Conservation (phyloP, 2,888 invertebrate species). For the Trissolcus brochymenae region DNA sequence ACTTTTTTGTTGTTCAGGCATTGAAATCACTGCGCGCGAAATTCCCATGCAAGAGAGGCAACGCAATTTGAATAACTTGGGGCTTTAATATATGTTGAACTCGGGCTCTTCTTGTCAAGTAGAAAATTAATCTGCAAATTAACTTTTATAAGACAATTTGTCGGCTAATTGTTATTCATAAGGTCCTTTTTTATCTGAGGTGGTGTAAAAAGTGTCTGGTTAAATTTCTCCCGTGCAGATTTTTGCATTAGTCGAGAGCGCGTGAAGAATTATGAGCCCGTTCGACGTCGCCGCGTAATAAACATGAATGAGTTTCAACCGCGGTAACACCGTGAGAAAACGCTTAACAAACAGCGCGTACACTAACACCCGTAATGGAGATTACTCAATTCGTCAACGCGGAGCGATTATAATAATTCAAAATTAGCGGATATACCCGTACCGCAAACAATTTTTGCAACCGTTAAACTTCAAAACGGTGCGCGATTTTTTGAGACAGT, state of each 20-base stretch:
- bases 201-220: conserved; percentile 18
- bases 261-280: conserved; percentile 26
- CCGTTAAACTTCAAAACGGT: neutral
- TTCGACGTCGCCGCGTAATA: conserved; percentile 22
- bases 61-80: no score
- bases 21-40: no score
- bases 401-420: conserved; percentile 11
- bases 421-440: conserved; percentile 6
- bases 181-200: neutral
- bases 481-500: no score
- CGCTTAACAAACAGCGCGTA: conserved; percentile 31
- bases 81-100: no score
- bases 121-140: no score
- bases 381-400: conserved; percentile 42
- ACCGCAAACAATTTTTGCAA: no score
- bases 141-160: no score
- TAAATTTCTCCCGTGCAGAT: conserved; percentile 27
- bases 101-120: no score
- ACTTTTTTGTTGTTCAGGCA: no score
- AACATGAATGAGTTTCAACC: conserved; percentile 34
- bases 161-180: no score
- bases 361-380: conserved; percentile 9
- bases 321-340: conserved; percentile 42
- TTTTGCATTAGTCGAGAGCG: no score
- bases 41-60: no score